Evolutionary conservation across 2,888 invertebrate species (phyloP).

Genomic region (Synergus japonicus): DNA sequence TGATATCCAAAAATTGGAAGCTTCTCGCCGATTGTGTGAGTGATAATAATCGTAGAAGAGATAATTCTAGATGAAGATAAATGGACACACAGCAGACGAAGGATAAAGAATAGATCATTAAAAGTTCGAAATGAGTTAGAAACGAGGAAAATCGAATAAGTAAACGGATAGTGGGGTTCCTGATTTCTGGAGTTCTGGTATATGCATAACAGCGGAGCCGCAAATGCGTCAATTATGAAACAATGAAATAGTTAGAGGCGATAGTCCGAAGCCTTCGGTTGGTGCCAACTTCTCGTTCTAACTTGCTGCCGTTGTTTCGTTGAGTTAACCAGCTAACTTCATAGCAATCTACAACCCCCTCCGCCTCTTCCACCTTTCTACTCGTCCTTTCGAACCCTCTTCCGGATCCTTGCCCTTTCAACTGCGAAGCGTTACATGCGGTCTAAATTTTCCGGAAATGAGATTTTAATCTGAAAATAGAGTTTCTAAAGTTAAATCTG

Average conservation of each 20-base stretch:
- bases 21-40: background rate
- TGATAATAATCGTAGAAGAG: background rate
- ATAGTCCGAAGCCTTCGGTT: slow-evolving; percentile 55
- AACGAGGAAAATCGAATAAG: slow-evolving; percentile 23
- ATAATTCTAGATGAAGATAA: background rate
- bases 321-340: slow-evolving; percentile 74
- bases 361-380: slow-evolving; percentile 47
- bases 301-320: slow-evolving; percentile 73
- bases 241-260: slow-evolving; percentile 73
- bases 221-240: slow-evolving; percentile 75
- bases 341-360: slow-evolving; percentile 60
- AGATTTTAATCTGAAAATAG: slow-evolving; percentile 35
- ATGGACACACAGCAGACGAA: background rate
- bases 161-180: slow-evolving; percentile 1
- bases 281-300: slow-evolving; percentile 71
- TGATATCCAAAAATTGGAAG: too few relatives aligned
- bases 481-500: slow-evolving; percentile 31
- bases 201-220: slow-evolving; percentile 66
- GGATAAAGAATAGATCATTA: background rate
- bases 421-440: slow-evolving; percentile 28
- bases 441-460: background rate
- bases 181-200: slow-evolving; percentile 43
- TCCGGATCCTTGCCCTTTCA: slow-evolving; percentile 39
- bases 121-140: background rate
- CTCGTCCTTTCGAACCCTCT: slow-evolving; percentile 44